Percentiles rank a stretch among this genome's conserved stretches.
Evolutionary conservation across 2,797 vertebrate genomes (phyloP).

Genomic region (Melanotaenia parkinsoni): DNA sequence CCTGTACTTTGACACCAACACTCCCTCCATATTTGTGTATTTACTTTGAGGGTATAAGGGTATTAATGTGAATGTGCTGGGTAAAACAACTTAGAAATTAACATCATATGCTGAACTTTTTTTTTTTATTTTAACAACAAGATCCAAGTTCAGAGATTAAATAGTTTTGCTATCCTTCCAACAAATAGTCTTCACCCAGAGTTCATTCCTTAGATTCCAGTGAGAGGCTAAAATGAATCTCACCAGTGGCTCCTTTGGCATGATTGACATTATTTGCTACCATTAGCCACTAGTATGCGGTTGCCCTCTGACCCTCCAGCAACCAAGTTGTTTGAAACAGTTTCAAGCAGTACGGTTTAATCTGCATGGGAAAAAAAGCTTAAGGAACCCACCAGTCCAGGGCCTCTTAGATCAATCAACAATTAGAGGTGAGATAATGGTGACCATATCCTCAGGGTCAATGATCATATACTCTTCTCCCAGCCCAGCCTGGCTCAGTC

Average conservation of each 20-base stretch:
- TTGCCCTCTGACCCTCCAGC: constrained; percentile 83
- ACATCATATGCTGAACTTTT: constrained; percentile 24
- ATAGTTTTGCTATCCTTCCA: constrained; percentile 33
- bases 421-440: constrained; percentile 79
- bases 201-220: constrained; percentile 85
- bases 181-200: constrained; percentile 60
- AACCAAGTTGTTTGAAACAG: constrained; percentile 83
- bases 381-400: constrained; percentile 62
- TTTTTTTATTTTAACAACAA: constrained; percentile 7
- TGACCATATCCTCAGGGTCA: constrained; percentile 70
- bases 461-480: constrained; percentile 57
- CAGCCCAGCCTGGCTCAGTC: constrained; percentile 17
- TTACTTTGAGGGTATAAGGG: constrained; percentile 10
- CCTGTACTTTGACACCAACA: constrained; percentile 35
- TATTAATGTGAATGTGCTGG: not conserved
- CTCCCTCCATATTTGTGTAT: constrained; percentile 38
- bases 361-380: constrained; percentile 80
- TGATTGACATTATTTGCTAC: constrained; percentile 89
- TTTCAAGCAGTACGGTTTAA: constrained; percentile 83
- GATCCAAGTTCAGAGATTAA: constrained; percentile 50
- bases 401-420: constrained; percentile 78
- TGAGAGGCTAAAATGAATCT: constrained; percentile 71
- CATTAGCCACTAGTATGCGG: constrained; percentile 85
- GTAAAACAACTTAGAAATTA: constrained; percentile 19
- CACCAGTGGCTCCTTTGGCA: constrained; percentile 80